Evolutionary conservation across 2,797 vertebrate genomes (phyloP).

Genomic region (Lagodon rhomboides): DNA sequence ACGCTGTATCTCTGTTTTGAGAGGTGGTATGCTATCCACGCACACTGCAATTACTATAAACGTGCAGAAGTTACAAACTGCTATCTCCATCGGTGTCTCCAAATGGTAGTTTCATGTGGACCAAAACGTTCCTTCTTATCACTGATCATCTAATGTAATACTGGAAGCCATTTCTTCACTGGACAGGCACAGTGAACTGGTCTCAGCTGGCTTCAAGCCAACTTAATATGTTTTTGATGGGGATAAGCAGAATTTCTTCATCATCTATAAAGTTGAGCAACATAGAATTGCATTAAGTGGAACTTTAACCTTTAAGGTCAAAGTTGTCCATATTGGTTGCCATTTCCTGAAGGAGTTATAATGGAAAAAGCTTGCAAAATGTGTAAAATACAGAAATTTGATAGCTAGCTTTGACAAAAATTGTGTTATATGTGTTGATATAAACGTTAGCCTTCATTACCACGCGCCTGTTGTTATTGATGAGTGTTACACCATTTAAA

Average conservation of each 20-base stretch:
- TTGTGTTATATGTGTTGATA: background rate
- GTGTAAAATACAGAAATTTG: background rate
- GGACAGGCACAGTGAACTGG: background rate
- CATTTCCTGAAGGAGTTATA: background rate
- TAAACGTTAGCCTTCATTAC: background rate
- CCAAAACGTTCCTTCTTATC: background rate
- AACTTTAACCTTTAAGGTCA: background rate
- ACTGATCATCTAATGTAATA: background rate
- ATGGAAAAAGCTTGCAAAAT: background rate
- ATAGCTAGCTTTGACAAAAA: background rate
- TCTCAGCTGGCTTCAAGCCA: background rate
- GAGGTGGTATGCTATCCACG: background rate
- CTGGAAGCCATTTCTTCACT: background rate
- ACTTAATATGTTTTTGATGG: background rate
- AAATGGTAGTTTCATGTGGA: conserved; percentile 22
- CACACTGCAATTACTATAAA: conserved; percentile 13
- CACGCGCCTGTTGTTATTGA: background rate
- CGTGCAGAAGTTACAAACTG: conserved; percentile 3
- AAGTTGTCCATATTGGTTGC: background rate
- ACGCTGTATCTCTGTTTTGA: background rate
- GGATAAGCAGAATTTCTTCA: background rate
- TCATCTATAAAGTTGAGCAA: background rate
- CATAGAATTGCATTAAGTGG: background rate
- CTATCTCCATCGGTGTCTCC: background rate
- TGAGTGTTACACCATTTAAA: background rate